A percentile compares a stretch with the other conserved stretches of the same genome.
Conservation (phyloP, 2,888 invertebrate species). For the Pseudoips prasinana region DNA sequence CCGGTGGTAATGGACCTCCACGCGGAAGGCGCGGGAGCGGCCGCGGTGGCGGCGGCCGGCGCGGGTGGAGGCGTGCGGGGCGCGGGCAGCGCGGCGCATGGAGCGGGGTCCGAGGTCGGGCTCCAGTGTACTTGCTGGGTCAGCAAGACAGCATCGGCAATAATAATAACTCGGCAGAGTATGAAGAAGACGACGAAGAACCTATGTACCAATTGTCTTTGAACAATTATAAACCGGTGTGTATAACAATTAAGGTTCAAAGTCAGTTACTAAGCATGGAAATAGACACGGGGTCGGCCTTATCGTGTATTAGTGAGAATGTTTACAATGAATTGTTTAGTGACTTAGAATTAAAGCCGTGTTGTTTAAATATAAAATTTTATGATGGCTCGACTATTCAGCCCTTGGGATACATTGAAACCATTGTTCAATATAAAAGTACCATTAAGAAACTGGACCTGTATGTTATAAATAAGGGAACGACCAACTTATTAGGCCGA, state of each 20-base stretch:
- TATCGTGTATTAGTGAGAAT: neutral
- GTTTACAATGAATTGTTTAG: neutral
- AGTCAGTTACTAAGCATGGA: neutral
- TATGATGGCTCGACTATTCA: neutral
- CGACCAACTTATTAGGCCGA: neutral
- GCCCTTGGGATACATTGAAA: neutral
- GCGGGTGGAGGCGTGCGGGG: too few relatives aligned
- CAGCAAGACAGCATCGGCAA: too few relatives aligned
- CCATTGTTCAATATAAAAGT: neutral
- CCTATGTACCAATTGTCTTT: neutral
- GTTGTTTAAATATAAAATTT: neutral
- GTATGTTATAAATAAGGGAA: neutral
- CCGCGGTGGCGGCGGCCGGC: too few relatives aligned
- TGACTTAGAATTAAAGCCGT: neutral
- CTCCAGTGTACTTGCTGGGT: too few relatives aligned
- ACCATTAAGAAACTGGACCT: neutral
- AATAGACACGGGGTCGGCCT: neutral
- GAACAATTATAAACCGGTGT: slow-evolving; percentile 1
- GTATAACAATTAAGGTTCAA: too few relatives aligned
- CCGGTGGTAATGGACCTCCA: too few relatives aligned
- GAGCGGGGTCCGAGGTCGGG: too few relatives aligned
- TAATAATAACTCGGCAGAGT: too few relatives aligned
- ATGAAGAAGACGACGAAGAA: neutral
- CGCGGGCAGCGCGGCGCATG: too few relatives aligned
- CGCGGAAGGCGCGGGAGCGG: too few relatives aligned